A percentile compares a stretch with the other conserved stretches of the same genome.
phyloP scores from a whole-genome alignment of 2,113 vertebrate species.

The Microcebus murinus region DNA sequence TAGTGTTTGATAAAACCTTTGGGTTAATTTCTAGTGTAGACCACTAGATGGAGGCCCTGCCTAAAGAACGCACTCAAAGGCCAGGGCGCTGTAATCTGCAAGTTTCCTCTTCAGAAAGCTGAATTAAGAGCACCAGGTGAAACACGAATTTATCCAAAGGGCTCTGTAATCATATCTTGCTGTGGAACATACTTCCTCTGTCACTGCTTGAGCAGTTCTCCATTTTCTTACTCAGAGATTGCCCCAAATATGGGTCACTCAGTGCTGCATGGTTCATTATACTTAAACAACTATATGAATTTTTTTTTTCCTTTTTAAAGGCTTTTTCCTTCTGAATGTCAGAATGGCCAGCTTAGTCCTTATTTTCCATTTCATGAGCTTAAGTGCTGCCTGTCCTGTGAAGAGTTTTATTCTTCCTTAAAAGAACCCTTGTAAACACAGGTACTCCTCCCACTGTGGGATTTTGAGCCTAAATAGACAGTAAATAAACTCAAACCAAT shows the following conservation, averaged over 20 bases:
- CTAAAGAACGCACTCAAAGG: slow-evolving; percentile 42
- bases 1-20: neutral
- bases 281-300: neutral
- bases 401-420: slow-evolving; percentile 17
- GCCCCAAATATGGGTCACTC: neutral
- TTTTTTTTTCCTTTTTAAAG: neutral
- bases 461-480: neutral
- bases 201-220: neutral
- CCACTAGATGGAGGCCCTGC: slow-evolving; percentile 74
- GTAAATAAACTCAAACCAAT: neutral
- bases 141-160: neutral
- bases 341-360: neutral
- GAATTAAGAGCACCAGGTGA: neutral
- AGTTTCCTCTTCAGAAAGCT: neutral
- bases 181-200: neutral
- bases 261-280: neutral
- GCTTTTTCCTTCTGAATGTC: neutral
- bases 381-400: neutral
- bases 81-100: accelerated
- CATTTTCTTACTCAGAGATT: neutral
- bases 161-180: neutral
- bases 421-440: slow-evolving; percentile 29
- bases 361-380: neutral
- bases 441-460: neutral
- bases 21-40: neutral